Conservation (phyloP, 2,888 invertebrate species). For the Galeopsomyia nigrocyanea region DNA sequence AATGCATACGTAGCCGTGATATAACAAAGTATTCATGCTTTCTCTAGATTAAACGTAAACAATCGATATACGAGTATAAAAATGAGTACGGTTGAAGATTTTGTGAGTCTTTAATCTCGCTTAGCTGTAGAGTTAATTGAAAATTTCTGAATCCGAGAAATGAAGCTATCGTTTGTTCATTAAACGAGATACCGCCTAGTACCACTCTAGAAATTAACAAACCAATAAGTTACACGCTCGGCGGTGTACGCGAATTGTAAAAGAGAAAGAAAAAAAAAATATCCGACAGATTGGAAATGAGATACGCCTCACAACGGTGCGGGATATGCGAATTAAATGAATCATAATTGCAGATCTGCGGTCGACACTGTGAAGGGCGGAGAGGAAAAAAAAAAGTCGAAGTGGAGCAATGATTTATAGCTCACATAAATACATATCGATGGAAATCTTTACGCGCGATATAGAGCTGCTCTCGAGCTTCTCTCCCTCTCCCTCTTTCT, state of each 20-base stretch:
- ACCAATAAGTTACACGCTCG: not conserved
- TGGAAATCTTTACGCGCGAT: constrained; percentile 21
- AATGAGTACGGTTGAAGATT: too few species aligned
- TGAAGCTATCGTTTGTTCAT: too few species aligned
- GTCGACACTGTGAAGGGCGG: not conserved
- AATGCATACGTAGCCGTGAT: too few species aligned
- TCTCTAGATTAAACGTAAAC: too few species aligned
- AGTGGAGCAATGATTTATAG: constrained; percentile 23
- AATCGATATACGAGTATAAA: too few species aligned
- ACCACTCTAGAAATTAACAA: too few species aligned
- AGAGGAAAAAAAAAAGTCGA: constrained; percentile 2
- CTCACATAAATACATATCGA: constrained; percentile 36
- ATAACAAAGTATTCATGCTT: too few species aligned
- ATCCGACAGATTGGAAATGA: not conserved
- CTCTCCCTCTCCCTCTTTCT: not conserved
- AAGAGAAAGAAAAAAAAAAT: not conserved
- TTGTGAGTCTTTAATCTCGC: too few species aligned
- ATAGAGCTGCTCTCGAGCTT: not conserved
- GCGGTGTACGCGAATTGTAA: not conserved
- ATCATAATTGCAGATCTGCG: constrained; percentile 21
- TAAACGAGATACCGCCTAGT: too few species aligned
- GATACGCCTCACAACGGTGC: not conserved
- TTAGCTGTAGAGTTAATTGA: too few species aligned
- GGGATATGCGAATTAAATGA: constrained; percentile 24
- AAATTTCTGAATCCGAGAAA: too few species aligned